A percentile compares a stretch with the other conserved stretches of the same genome.
Evolutionary conservation across 1,140 invertebrate genomes (phyloP).

Genomic region (Artemia franciscana): DNA sequence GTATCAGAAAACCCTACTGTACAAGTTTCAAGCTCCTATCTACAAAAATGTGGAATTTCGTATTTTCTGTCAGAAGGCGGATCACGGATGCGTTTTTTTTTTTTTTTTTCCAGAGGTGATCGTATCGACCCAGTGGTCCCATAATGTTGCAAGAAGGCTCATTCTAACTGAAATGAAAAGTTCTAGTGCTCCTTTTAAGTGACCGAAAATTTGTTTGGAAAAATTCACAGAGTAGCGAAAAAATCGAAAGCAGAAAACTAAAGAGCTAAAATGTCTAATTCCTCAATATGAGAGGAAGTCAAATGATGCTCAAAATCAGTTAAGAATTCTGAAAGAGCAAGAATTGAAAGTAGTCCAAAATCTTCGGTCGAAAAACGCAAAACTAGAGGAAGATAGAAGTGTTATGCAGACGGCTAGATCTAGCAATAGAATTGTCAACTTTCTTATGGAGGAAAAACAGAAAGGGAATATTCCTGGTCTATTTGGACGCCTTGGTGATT

Average conservation of each 20-base stretch:
- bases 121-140: no score
- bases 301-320: constrained; percentile 21
- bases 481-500: constrained; percentile 70
- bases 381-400: constrained; percentile 33
- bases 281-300: constrained; percentile 24
- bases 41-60: no score
- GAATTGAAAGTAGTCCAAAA: constrained; percentile 12
- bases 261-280: constrained; percentile 22
- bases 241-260: constrained; percentile 13
- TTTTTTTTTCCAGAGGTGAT: no score
- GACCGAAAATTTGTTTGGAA: constrained; percentile 24
- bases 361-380: constrained; percentile 15
- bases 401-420: constrained; percentile 42
- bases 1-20: no score
- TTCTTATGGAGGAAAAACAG: constrained; percentile 61
- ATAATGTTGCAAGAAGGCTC: no score
- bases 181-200: no score
- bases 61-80: no score
- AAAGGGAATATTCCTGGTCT: constrained; percentile 55
- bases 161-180: no score
- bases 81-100: no score
- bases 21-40: no score
- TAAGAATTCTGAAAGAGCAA: constrained; percentile 15
- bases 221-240: constrained; percentile 14
- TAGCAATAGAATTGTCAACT: constrained; percentile 46